Evolutionary conservation across 2,888 invertebrate species (phyloP), one percentile per base, ranked within the genome.

Genomic region (Drosophila stalkeri): DNA sequence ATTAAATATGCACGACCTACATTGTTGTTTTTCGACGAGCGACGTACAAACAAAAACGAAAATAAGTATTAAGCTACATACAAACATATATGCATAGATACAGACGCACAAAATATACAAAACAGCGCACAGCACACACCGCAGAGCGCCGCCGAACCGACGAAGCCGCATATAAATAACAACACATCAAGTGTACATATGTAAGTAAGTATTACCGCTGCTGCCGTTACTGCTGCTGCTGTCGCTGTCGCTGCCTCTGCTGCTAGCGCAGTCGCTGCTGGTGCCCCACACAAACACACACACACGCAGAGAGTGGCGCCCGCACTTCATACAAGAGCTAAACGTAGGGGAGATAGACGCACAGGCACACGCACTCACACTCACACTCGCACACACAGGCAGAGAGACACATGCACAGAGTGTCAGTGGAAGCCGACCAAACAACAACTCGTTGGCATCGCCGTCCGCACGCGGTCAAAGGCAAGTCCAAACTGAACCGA

Each of bases 1-100:
- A 84, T 73, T 89, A 64, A 86, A 89, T 86, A 89, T 89, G 82
- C 89, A 84, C 85, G 85, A 86, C 85, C 85, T 77, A 86, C 89
- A 86, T 89, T 88, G 86, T 88, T 86, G 82, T 80, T 77, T 75
- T 73, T 73, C 65, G 63, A 64, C 66, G 57, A 66, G 67, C 76
- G 66, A 31, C 79, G 43, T 69, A 78, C 75, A 79, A 74, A 70
- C 78, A 82, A 78, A 62, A 70, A 72, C 72, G 63, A 76, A 80
- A 60, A 72, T 67, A 75, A 44, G 51, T 80, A 79, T 80, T 62
- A 68, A 78, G 60, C 68, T 63, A 72, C 67, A 76, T 64, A 49
- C 62, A 63, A 60, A 72, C 67, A 76, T 57, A 47, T 63, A 75
- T 52, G 51, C 60, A 63, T 43, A 81, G 56, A 78, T 65, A 84